Evolutionary conservation across 1,140 invertebrate species (phyloP).

Genomic region (Augochlora pura): DNA sequence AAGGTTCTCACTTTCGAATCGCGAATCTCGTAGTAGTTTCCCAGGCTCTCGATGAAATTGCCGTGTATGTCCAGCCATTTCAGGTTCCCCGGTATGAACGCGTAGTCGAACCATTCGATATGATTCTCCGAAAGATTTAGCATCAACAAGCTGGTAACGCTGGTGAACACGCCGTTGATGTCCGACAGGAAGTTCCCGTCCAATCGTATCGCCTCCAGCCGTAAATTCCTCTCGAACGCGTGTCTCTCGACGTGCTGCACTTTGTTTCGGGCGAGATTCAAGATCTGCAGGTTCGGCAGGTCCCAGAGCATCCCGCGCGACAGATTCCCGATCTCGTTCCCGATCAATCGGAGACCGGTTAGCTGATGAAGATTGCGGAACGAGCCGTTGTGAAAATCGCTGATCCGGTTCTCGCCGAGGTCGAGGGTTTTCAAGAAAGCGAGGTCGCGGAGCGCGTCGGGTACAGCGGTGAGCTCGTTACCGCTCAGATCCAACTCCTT

Average conservation of each 20-base stretch:
- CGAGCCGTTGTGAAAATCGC: conserved; percentile 88
- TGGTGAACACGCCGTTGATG: conserved; percentile 92
- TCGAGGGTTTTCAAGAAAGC: conserved; percentile 92
- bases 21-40: conserved; percentile 91
- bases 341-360: conserved; percentile 90
- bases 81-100: conserved; percentile 91
- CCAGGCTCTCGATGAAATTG: conserved; percentile 91
- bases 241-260: conserved; percentile 90
- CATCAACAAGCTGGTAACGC: conserved; percentile 89
- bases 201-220: conserved; percentile 90
- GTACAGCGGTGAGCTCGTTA: conserved; percentile 90
- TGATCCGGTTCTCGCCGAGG: conserved; percentile 92
- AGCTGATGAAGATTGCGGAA: conserved; percentile 92
- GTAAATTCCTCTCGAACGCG: conserved; percentile 89
- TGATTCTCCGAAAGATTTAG: conserved; percentile 95
- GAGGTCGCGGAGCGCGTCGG: conserved; percentile 90
- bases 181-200: conserved; percentile 93
- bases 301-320: conserved; percentile 92
- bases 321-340: conserved; percentile 92
- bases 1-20: conserved; percentile 87
- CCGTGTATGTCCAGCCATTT: conserved; percentile 95
- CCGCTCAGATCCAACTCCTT: conserved; percentile 94
- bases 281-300: conserved; percentile 88
- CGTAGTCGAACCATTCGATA: conserved; percentile 94
- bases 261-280: conserved; percentile 93